These are phyloP conservation scores for Euplagia quadripunctaria DNA, from an alignment of 2,888 invertebrate genomes.

Conservation along the genomic window DNA sequence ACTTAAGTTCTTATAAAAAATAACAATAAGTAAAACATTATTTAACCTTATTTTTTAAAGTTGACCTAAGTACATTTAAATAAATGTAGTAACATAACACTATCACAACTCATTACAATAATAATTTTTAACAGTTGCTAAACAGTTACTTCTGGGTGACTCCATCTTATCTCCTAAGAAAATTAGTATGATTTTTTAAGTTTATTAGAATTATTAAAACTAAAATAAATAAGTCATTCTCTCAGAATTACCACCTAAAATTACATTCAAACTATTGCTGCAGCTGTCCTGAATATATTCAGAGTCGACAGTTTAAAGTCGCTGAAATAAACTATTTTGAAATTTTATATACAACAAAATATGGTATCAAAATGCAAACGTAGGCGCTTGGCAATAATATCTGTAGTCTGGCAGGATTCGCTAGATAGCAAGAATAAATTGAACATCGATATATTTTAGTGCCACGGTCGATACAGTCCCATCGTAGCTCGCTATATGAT, in stretches of 20 bases:
- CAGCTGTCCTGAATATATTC: not conserved
- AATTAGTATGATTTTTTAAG: no score
- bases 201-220: not conserved
- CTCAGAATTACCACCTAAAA: not conserved
- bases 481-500: conserved; percentile 25
- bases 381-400: conserved; percentile 47
- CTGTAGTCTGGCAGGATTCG: conserved; percentile 49
- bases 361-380: conserved; percentile 29
- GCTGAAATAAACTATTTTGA: conserved; percentile 11
- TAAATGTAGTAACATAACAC: no score
- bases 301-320: not conserved
- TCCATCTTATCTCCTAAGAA: no score
- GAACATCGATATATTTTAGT: conserved; percentile 57
- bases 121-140: no score
- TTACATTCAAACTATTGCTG: not conserved
- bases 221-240: not conserved
- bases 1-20: no score
- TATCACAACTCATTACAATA: no score
- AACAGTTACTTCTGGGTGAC: no score
- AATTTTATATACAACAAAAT: conserved; percentile 17
- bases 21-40: no score
- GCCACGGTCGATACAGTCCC: conserved; percentile 22
- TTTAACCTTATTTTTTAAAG: no score
- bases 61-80: no score
- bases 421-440: conserved; percentile 63